Conservation (phyloP, 2,113 vertebrate genomes). For the Platysteira castanea region DNA sequence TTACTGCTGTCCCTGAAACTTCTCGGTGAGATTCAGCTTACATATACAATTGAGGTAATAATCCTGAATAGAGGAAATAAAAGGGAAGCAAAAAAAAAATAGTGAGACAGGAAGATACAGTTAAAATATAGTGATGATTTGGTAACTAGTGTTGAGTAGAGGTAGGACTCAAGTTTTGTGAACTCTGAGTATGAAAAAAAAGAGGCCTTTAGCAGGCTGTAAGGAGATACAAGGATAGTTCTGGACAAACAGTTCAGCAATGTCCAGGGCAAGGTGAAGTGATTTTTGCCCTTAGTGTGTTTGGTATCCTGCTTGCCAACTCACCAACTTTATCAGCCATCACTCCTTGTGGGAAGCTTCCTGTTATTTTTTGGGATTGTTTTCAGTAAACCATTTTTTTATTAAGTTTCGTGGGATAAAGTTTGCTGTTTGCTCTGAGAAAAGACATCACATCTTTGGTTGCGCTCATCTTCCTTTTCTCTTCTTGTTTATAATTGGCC, state of each 20-base stretch:
- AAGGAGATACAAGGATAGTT: not conserved
- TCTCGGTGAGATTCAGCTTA: not conserved
- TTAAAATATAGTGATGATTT: not conserved
- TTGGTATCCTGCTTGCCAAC: not conserved
- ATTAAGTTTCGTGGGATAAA: not conserved
- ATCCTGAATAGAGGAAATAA: not conserved
- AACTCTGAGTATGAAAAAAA: not conserved
- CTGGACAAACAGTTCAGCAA: not conserved
- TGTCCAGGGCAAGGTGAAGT: not conserved
- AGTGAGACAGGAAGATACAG: not conserved
- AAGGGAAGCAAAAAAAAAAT: not conserved
- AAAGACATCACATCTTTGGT: not conserved
- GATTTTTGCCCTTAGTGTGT: not conserved
- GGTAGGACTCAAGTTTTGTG: not conserved
- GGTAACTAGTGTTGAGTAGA: not conserved
- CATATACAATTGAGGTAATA: not conserved
- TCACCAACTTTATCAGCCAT: not conserved
- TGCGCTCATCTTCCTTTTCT: not conserved
- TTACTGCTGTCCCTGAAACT: not conserved
- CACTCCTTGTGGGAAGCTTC: not conserved
- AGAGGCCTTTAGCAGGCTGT: not conserved
- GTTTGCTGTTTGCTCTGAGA: not conserved
- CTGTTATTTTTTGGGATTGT: not conserved
- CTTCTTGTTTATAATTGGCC: not conserved
- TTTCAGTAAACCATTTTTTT: not conserved